Percentiles rank a stretch among this genome's conserved stretches.
Evolutionary conservation across 2,797 vertebrate genomes (phyloP).

Genomic region (Echeneis naucrates): DNA sequence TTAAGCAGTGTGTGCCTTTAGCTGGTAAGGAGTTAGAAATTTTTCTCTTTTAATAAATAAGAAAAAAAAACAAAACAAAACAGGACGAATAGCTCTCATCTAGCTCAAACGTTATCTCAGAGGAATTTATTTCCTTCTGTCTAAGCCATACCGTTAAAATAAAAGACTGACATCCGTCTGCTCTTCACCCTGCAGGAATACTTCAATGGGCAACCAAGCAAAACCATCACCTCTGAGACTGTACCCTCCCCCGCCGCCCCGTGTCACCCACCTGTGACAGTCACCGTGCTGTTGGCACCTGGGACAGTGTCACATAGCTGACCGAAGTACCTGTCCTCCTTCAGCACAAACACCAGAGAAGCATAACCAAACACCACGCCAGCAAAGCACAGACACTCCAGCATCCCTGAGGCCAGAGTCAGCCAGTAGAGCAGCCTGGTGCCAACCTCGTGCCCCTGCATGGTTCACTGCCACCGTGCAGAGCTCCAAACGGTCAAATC

Average conservation of each 20-base stretch:
- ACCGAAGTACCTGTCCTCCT: slow-evolving; percentile 86
- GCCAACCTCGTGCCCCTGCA: slow-evolving; percentile 48
- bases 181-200: background rate
- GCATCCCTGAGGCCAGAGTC: slow-evolving; percentile 86
- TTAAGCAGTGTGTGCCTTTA: background rate
- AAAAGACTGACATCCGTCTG: background rate
- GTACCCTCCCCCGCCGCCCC: too few relatives aligned
- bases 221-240: background rate
- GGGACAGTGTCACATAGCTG: slow-evolving; percentile 75
- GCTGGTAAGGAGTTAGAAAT: background rate
- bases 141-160: background rate
- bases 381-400: slow-evolving; percentile 90
- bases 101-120: background rate
- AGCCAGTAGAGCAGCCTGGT: slow-evolving; percentile 74
- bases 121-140: background rate
- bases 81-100: too few relatives aligned
- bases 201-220: background rate
- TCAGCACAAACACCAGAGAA: slow-evolving; percentile 91
- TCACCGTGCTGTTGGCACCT: slow-evolving; percentile 15
- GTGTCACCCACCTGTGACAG: slow-evolving; percentile 59
- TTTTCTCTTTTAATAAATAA: background rate
- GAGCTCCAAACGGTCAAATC: background rate
- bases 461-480: slow-evolving; percentile 34
- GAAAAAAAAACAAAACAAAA: too few relatives aligned
- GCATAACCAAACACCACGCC: slow-evolving; percentile 90